Base-by-base conservation (phyloP, 2,797 vertebrate species). In the Syncerus caffer region DNA sequence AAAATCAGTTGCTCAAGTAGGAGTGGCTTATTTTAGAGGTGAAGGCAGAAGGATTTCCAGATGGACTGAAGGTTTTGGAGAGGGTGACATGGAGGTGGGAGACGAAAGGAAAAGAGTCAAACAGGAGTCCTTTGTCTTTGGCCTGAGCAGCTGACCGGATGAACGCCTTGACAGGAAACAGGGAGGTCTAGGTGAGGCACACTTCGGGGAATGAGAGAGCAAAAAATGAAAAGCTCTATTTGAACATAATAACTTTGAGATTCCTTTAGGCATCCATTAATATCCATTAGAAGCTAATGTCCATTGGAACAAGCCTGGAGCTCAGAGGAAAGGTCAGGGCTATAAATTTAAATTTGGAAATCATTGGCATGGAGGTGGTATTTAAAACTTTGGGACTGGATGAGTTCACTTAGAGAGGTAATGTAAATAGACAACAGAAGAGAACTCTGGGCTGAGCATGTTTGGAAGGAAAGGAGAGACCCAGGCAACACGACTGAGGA, bases 261-360 rank as follows among this genome's bases (percentile, higher is more conserved):
- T 93, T 93, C 87, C 89, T 92, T 95, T 95, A 94, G 47, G 82
- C 55, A 67, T 50, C 74, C 82, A 83, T 92, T 95, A 96, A 96
- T 96, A 93, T 86, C 88, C 93, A 91, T 93, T 90, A 92, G 89
- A 89, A 57, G 45, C 27, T 90, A 78, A 80, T 87, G n/a, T 79
- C 91, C 89, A 83, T 95, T 95, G 90, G 76, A 34, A 71, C 29
- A 67, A 93, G 74, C 83, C 57, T 84, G 62, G 94, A 80, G 55
- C 95, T 76, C 92, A 86, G 31, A 90, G 29, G 58, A 96, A 97
- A 97, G 60, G 85, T 92, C 96, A 71, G 74, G 4, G 53, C 42
- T 93, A 38, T 95, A 95, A 34, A 94, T 90, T 89, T 86, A 90
- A 94, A 97, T 89, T 71, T 96, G 92, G 64, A 92, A 92, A 58